phyloP scores from a whole-genome alignment of 2,797 vertebrate genomes.

The Tiaroga cobitis region DNA sequence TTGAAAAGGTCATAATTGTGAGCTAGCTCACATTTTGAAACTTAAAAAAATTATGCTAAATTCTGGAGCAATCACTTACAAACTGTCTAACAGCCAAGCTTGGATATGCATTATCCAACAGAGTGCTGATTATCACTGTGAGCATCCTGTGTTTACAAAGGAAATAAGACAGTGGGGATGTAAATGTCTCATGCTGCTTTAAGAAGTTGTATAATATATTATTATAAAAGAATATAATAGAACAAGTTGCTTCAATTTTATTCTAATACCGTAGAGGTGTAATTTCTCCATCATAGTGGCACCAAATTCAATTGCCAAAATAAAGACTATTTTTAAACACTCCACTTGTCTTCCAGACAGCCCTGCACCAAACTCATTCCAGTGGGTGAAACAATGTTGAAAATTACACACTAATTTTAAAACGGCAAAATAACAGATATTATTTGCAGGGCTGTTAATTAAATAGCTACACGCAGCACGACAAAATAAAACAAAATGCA shows the following conservation, averaged over 20 bases:
- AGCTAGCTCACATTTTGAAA: constrained; percentile 13
- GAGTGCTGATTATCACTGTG: neutral
- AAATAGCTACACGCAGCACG: neutral
- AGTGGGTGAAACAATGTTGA: neutral
- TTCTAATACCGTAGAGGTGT: neutral
- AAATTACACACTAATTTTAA: neutral
- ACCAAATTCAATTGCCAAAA: neutral
- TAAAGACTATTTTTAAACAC: neutral
- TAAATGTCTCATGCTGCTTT: constrained; percentile 5
- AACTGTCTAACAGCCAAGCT: neutral
- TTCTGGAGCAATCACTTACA: neutral
- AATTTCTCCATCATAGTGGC: neutral
- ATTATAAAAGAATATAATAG: neutral
- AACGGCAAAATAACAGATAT: neutral
- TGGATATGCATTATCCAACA: constrained; percentile 16
- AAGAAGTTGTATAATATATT: neutral
- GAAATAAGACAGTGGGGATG: neutral
- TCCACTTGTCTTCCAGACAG: neutral
- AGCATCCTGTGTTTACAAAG: constrained; percentile 8
- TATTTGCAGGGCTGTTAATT: neutral
- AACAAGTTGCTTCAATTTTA: neutral
- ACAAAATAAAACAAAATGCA: neutral
- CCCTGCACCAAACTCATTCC: neutral
- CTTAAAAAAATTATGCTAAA: constrained; percentile 6
- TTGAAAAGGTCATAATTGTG: constrained; percentile 26